Evolutionary conservation across 1,140 invertebrate species (phyloP).

Genomic region (Drosophila tsacasi): DNA sequence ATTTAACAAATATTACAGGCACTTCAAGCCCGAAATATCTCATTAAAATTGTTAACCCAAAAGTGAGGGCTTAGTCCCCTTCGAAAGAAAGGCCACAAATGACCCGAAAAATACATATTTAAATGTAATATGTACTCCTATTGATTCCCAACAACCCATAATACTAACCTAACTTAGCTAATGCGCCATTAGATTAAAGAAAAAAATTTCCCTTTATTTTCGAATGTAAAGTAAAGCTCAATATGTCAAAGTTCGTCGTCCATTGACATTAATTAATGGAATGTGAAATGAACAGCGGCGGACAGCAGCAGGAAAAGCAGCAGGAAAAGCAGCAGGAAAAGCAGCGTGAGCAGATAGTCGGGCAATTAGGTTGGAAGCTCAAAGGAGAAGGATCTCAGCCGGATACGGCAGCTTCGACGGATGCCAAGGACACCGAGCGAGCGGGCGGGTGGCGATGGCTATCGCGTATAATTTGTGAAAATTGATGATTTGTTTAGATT

Average conservation of each 20-base stretch:
- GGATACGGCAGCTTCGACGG: constrained; percentile 17
- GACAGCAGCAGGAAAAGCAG: constrained; percentile 64
- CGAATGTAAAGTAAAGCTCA: constrained; percentile 59
- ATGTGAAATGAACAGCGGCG: constrained; percentile 75
- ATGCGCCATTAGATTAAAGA: constrained; percentile 22
- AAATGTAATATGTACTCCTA: neutral
- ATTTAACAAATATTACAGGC: neutral
- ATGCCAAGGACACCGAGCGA: constrained; percentile 3
- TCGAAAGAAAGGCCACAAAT: neutral
- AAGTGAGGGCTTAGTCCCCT: neutral
- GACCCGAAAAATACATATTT: neutral
- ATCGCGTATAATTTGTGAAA: constrained; percentile 81
- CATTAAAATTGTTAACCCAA: neutral
- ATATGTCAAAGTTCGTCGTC: constrained; percentile 77
- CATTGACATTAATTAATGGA: constrained; percentile 82
- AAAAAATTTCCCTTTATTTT: constrained; percentile 7
- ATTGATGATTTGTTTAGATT: constrained; percentile 84
- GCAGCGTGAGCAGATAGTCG: constrained; percentile 53
- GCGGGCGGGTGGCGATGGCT: constrained; percentile 11
- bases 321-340: constrained; percentile 57
- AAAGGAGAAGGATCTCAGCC: constrained; percentile 22
- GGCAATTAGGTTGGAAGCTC: constrained; percentile 69
- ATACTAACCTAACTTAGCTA: constrained; percentile 3
- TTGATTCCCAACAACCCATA: constrained; percentile 1
- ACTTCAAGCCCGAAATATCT: neutral